Conservation (phyloP, 2,888 invertebrate species). For the Strigamia crassipes region DNA sequence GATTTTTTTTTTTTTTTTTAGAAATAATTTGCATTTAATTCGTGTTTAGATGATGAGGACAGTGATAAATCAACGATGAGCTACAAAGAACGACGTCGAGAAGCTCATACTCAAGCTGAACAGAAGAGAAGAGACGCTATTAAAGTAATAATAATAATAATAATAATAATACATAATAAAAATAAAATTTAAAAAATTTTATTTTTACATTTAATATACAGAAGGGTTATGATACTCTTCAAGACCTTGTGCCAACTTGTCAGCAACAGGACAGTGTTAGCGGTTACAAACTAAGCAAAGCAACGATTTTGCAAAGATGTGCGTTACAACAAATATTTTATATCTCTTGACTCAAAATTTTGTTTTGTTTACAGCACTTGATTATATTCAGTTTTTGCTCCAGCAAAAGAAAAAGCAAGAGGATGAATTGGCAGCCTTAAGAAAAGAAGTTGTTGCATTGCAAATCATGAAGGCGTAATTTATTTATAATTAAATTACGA, state of each 20-base stretch:
- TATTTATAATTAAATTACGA: background rate
- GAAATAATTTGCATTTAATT: conserved; percentile 14
- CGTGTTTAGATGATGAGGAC: conserved; percentile 67
- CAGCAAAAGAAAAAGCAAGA: conserved; percentile 92
- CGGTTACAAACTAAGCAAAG: conserved; percentile 94
- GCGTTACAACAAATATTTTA: conserved; percentile 51
- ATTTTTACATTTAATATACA: conserved; percentile 51
- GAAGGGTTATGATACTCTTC: conserved; percentile 92
- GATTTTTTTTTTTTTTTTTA: conserved; percentile 4
- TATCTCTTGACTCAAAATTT: background rate
- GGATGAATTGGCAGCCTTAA: conserved; percentile 85
- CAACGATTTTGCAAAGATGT: conserved; percentile 88
- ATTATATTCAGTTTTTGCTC: conserved; percentile 75
- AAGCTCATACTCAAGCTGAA: conserved; percentile 95
- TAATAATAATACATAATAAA: no score
- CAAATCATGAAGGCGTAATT: conserved; percentile 82
- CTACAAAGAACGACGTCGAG: conserved; percentile 89
- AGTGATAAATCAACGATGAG: conserved; percentile 71
- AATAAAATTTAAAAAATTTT: background rate
- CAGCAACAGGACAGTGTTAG: conserved; percentile 80
- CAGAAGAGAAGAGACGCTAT: conserved; percentile 96
- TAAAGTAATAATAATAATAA: no score
- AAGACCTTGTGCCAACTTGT: conserved; percentile 90
- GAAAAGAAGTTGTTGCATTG: conserved; percentile 90
- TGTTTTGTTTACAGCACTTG: conserved; percentile 57